Conservation (phyloP, 2,113 vertebrate genomes). For the Lichenostomus cassidix region DNA sequence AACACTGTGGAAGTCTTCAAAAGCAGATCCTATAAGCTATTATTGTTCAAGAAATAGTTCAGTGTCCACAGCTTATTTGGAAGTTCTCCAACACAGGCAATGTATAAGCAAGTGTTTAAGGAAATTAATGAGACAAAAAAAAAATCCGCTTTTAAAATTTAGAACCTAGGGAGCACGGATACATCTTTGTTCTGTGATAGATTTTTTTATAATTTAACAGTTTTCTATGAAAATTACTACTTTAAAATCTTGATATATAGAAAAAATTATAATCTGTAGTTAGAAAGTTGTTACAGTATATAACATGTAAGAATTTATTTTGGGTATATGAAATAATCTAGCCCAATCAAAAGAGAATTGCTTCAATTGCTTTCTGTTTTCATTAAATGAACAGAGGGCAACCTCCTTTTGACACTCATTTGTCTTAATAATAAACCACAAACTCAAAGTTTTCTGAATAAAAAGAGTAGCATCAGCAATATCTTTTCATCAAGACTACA, state of each 20-base stretch:
- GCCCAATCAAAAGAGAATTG: not conserved
- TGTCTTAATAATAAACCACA: not conserved
- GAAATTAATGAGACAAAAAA: not conserved
- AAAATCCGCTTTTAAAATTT: not conserved
- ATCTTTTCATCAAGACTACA: not conserved
- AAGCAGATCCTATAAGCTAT: not conserved
- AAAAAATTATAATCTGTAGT: not conserved
- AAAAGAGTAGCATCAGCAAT: not conserved
- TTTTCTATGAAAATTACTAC: not conserved
- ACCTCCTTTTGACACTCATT: not conserved
- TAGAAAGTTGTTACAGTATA: not conserved
- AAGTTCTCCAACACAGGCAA: not conserved
- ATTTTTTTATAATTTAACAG: not conserved
- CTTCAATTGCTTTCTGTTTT: not conserved
- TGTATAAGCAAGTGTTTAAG: not conserved
- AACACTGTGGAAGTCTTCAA: not conserved
- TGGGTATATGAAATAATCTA: not conserved
- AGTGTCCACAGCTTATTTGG: not conserved
- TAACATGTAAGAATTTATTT: not conserved
- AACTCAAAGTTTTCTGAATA: not conserved
- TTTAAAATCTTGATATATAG: not conserved
- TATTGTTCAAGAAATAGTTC: not conserved
- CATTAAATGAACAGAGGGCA: not conserved
- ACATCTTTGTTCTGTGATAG: not conserved
- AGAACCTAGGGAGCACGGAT: not conserved